Percentiles rank a stretch among this genome's conserved stretches.
Conservation (phyloP, 2,113 vertebrate species). For the Carassius auratus region DNA sequence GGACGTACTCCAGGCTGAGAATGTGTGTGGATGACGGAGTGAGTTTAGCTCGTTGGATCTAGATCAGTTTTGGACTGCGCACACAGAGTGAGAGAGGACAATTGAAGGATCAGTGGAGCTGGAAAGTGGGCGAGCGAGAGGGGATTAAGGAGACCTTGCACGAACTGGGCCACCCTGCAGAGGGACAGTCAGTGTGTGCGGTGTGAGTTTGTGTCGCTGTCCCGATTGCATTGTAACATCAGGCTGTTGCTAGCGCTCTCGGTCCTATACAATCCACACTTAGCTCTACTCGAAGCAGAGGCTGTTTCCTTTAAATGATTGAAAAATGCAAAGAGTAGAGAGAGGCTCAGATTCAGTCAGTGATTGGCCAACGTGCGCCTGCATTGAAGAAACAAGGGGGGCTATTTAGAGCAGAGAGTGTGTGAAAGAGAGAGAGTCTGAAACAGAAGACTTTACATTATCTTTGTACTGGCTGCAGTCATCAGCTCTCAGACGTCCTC, state of each 20-base stretch:
- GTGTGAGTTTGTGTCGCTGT: background rate
- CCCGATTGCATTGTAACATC: conserved; percentile 62
- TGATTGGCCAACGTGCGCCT: conserved; percentile 78
- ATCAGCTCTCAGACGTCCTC: background rate
- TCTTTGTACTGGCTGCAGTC: background rate
- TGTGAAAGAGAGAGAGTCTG: conserved; percentile 5
- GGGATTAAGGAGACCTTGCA: conserved; percentile 5
- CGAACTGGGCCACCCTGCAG: background rate
- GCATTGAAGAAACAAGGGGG: conserved; percentile 75
- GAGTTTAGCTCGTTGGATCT: background rate
- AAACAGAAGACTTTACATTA: background rate
- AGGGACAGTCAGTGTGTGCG: background rate
- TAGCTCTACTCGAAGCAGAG: conserved; percentile 32
- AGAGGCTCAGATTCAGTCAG: conserved; percentile 65
- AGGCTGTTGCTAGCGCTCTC: background rate
- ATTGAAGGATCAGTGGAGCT: conserved; percentile 3
- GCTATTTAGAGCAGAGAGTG: conserved; percentile 20
- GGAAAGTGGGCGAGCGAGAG: conserved; percentile 21
- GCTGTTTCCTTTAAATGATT: conserved; percentile 36
- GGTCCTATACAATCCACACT: background rate
- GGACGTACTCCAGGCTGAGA: conserved; percentile 21
- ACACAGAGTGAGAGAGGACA: conserved; percentile 14
- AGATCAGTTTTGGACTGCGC: background rate
- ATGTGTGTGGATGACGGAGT: conserved; percentile 29
- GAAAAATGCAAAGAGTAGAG: conserved; percentile 39